A percentile compares a stretch with the other conserved stretches of the same genome.
Conservation (phyloP, 2,888 invertebrate genomes). For the Cheilosia vernalis region DNA sequence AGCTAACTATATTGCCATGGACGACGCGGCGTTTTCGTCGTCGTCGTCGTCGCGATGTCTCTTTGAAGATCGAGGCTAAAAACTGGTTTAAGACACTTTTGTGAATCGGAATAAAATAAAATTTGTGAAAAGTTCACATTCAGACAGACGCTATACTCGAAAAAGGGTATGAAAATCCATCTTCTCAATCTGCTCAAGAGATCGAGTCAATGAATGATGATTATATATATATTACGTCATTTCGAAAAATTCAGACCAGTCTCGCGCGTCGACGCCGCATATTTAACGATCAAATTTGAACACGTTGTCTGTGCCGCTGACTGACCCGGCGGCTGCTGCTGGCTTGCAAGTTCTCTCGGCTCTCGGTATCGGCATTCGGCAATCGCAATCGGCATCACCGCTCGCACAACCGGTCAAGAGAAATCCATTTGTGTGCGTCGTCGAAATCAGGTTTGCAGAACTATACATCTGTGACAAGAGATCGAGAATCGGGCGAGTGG, state of each 20-base stretch:
- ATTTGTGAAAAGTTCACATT: conserved; percentile 5
- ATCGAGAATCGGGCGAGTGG: neutral
- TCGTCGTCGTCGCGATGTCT: conserved; percentile 54
- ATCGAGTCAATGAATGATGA: conserved; percentile 70
- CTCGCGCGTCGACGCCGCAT: conserved; percentile 27
- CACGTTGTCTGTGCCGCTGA: conserved; percentile 46
- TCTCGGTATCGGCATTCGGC: neutral
- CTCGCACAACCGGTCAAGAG: conserved; percentile 58
- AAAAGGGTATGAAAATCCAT: conserved; percentile 39
- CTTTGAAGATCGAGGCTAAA: conserved; percentile 45
- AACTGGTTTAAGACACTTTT: conserved; percentile 65
- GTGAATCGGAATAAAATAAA: conserved; percentile 42
- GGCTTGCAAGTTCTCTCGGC: conserved; percentile 2
- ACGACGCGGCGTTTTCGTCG: neutral
- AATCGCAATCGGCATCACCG: conserved; percentile 4
- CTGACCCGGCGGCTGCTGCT: too few relatives aligned
- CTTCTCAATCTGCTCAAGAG: conserved; percentile 20
- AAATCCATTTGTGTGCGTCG: conserved; percentile 45
- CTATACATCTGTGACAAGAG: neutral
- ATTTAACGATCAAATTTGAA: conserved; percentile 22
- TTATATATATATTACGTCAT: conserved; percentile 68
- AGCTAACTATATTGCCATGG: conserved; percentile 2
- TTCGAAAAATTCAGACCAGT: conserved; percentile 18
- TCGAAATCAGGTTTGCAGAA: conserved; percentile 61
- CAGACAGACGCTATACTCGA: neutral